Evolutionary conservation across 2,888 invertebrate species (phyloP).

Genomic region (Apamea sordens): DNA sequence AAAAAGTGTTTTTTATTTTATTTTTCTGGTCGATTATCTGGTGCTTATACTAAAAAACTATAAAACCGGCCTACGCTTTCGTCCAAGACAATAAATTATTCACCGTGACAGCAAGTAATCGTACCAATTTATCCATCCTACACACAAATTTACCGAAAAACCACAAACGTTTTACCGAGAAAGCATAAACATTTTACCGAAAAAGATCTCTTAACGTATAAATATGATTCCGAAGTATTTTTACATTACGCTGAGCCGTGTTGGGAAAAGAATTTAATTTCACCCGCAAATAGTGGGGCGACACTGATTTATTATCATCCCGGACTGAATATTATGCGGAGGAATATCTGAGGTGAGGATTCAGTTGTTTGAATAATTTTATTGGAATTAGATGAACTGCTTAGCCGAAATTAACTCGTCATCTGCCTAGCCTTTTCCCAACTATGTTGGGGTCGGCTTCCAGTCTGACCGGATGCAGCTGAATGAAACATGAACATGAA

Average conservation of each 20-base stretch:
- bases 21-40: neutral
- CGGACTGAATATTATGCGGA: slow-evolving; percentile 28
- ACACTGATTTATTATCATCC: slow-evolving; percentile 55
- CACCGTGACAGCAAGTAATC: neutral
- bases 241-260: slow-evolving; percentile 45
- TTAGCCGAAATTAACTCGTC: neutral
- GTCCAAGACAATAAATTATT: neutral
- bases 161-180: slow-evolving; percentile 18
- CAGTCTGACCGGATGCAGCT: too few relatives aligned
- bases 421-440: too few relatives aligned
- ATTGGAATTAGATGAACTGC: neutral
- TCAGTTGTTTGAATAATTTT: slow-evolving; percentile 21
- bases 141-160: slow-evolving; percentile 9
- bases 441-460: too few relatives aligned
- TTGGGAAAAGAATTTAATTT: slow-evolving; percentile 60
- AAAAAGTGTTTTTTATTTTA: neutral
- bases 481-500: too few relatives aligned
- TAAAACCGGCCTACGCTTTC: neutral
- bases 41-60: neutral
- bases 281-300: slow-evolving; percentile 38
- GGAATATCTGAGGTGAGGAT: slow-evolving; percentile 22
- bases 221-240: slow-evolving; percentile 60
- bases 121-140: neutral
- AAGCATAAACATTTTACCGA: slow-evolving; percentile 30
- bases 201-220: slow-evolving; percentile 39